Base-by-base conservation (phyloP, 2,113 vertebrate species). In the Barbus barbus region DNA sequence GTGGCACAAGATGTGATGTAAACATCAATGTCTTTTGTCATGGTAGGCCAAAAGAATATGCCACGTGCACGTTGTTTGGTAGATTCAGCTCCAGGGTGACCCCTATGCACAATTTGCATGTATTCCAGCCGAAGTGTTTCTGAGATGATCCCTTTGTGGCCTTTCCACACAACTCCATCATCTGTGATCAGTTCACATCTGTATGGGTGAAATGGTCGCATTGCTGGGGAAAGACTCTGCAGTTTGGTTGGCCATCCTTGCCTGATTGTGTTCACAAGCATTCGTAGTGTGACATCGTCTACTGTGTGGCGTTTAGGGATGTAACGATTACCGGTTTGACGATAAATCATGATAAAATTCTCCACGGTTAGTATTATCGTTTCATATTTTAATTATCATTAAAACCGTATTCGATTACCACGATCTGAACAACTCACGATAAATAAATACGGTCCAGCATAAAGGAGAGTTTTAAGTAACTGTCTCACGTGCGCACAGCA, bases 81-180 rank as follows among this genome's bases (percentile, higher is more conserved):
- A n/a, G n/a, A n/a, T n/a, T n/a, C n/a, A n/a, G n/a, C n/a, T n/a
- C n/a, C n/a, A n/a, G n/a, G n/a, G n/a, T n/a, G n/a, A n/a, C n/a
- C n/a, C n/a, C n/a, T n/a, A n/a, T n/a, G 31, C 31, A 31, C 31
- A 31, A 46, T 44, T 46, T 8, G 14, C 13, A n/a, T 73, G 38
- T 73, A 73, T 46, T 73, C 12, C 12, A 44, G 5, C 20, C 11
- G 9, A 5, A 24, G 69, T 72, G 36, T 44, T 22, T 41, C 18
- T 41, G 67, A n/a, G 16, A 36, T 44, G 3, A 46, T 51, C 13
- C 75, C 31, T 56, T 79, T 79, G 56, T 72, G 84, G 9, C 86
- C 84, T 61, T 87, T 87, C 48, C 63, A 81, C 9, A 87, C 8
- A 1, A 89, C 58, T 20, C 81, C 73, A 6, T 87, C 73, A 4